phyloP scores from a whole-genome alignment of 2,113 vertebrate species.

The Crypturellus undulatus region DNA sequence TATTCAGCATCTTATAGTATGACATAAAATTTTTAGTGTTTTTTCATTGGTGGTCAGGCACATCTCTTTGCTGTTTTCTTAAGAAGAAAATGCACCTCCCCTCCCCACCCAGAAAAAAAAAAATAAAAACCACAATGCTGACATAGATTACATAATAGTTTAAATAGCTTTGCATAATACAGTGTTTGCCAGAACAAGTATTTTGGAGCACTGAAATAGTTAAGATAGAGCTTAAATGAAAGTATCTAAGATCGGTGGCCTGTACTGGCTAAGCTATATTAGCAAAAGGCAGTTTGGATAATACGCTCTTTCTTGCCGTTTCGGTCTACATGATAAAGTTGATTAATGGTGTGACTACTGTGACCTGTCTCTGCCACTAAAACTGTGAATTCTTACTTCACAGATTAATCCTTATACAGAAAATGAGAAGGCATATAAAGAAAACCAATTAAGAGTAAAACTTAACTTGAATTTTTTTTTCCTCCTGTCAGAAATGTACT shows the following conservation, averaged over 20 bases:
- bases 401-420: not conserved
- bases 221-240: not conserved
- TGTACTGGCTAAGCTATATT: not conserved
- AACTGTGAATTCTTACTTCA: not conserved
- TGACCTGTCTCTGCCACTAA: not conserved
- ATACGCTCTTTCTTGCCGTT: not conserved
- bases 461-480: not conserved
- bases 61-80: not conserved
- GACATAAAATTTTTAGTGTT: not conserved
- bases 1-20: not conserved
- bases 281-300: not conserved
- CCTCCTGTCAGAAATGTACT: not conserved
- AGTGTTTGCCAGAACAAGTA: not conserved
- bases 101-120: not conserved
- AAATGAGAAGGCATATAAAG: not conserved
- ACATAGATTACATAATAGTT: not conserved
- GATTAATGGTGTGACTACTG: not conserved
- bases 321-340: not conserved
- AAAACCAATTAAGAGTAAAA: not conserved
- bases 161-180: not conserved
- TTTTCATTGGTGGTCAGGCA: not conserved
- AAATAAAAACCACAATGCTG: not conserved
- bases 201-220: not conserved
- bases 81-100: not conserved
- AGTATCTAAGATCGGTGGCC: not conserved